phyloP scores from a whole-genome alignment of 2,797 vertebrate species.

The Rhyacichthys aspro region DNA sequence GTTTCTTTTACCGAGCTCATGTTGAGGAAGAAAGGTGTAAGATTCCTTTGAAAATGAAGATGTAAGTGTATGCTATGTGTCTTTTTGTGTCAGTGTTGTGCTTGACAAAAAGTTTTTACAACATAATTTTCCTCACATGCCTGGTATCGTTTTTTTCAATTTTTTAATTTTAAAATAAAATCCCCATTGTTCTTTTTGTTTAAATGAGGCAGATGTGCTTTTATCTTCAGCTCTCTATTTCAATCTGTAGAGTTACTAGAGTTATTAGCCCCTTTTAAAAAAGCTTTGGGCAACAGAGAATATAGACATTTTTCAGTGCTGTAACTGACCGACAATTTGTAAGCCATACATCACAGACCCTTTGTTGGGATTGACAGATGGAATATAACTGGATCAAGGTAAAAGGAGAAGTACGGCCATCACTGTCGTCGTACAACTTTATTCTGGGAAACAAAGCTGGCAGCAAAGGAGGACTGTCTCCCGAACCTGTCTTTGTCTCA shows the following conservation, averaged over 20 bases:
- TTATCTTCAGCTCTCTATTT: conserved; percentile 13
- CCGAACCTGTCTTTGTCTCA: conserved; percentile 61
- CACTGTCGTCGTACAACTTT: conserved; percentile 46
- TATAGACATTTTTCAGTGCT: conserved; percentile 12
- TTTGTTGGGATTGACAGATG: conserved; percentile 32
- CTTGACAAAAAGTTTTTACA: too few relatives aligned
- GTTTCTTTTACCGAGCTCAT: conserved; percentile 25
- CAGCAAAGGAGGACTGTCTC: conserved; percentile 54
- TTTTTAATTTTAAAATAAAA: conserved; percentile 14
- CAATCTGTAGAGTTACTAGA: background rate
- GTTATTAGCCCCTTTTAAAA: background rate
- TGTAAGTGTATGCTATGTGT: too few relatives aligned
- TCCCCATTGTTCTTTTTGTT: background rate
- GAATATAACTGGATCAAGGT: conserved; percentile 25
- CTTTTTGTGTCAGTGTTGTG: too few relatives aligned
- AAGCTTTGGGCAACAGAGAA: conserved; percentile 1
- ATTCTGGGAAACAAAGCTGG: conserved; percentile 47
- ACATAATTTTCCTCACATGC: background rate
- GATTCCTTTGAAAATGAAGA: conserved; percentile 3
- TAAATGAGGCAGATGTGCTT: conserved; percentile 12
- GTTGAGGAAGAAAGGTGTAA: conserved; percentile 13
- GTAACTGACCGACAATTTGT: conserved; percentile 6
- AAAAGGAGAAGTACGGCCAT: conserved; percentile 38
- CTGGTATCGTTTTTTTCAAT: conserved; percentile 23
- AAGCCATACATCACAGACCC: conserved; percentile 7